These are phyloP conservation scores for Acrocephalus scirpaceus DNA, from an alignment of 2,797 vertebrate species.

Conservation along the genomic window DNA sequence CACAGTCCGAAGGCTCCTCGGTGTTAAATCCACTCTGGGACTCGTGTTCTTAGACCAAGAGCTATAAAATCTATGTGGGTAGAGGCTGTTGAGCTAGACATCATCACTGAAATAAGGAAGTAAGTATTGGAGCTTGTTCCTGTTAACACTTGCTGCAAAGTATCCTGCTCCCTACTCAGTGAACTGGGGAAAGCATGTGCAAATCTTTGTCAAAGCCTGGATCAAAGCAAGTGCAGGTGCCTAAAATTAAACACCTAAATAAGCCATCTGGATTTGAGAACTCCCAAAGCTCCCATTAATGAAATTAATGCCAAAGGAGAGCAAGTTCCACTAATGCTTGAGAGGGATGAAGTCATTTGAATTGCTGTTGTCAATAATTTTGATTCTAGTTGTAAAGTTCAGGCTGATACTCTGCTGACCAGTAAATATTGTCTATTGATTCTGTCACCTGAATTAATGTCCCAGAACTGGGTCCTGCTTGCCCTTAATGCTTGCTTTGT, in stretches of 20 bases:
- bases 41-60: neutral
- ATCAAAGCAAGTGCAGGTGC: neutral
- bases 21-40: neutral
- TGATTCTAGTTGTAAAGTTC: neutral
- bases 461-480: neutral
- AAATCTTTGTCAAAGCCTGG: neutral
- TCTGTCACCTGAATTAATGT: neutral
- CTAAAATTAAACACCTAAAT: slow-evolving; percentile 1
- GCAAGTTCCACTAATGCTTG: neutral
- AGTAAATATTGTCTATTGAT: slow-evolving; percentile 28
- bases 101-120: neutral
- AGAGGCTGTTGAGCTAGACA: neutral
- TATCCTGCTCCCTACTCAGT: neutral
- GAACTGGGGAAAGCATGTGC: neutral
- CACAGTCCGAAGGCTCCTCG: neutral
- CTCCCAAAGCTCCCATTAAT: neutral
- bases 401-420: slow-evolving; percentile 3
- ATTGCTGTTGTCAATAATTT: slow-evolving; percentile 9
- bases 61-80: neutral
- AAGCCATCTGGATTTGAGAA: neutral
- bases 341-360: neutral
- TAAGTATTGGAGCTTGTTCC: neutral
- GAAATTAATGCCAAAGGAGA: neutral
- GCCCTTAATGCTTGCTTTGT: neutral
- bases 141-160: neutral